Percentiles rank a stretch among this genome's conserved stretches.
phyloP scores from a whole-genome alignment of 2,113 vertebrate genomes.

The Salvator merianae region DNA sequence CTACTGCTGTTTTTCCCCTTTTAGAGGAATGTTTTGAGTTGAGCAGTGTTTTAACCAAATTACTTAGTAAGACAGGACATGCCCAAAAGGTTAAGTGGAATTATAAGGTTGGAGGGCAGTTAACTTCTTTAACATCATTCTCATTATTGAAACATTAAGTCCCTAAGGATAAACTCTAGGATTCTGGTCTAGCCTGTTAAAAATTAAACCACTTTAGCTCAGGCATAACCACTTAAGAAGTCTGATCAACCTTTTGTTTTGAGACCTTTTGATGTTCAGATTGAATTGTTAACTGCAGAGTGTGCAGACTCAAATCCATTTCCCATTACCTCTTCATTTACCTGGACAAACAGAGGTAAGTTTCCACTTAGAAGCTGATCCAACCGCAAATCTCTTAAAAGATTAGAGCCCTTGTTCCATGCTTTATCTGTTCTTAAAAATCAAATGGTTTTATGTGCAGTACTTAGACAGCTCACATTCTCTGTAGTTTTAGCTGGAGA shows the following conservation, averaged over 20 bases:
- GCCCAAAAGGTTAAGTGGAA: conserved; percentile 17
- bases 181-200: conserved; percentile 9
- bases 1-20: background rate
- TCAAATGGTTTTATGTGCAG: background rate
- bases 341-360: conserved; percentile 43
- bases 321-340: conserved; percentile 12
- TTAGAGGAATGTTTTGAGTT: background rate
- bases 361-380: conserved; percentile 26
- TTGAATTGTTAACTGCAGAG: conserved; percentile 29
- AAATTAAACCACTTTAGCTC: conserved; percentile 43
- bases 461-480: background rate
- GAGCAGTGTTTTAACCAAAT: conserved; percentile 36
- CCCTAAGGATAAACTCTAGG: conserved; percentile 15
- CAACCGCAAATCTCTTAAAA: conserved; percentile 23
- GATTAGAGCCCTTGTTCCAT: conserved; percentile 9
- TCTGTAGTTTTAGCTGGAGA: background rate
- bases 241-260: conserved; percentile 42
- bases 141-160: conserved; percentile 46
- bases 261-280: conserved; percentile 36
- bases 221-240: conserved; percentile 28
- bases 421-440: conserved; percentile 35
- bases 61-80: conserved; percentile 23
- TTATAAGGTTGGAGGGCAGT: background rate
- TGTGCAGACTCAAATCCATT: conserved; percentile 41
- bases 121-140: conserved; percentile 8